Conservation (phyloP, 2,888 invertebrate genomes). For the Trichogramma evanescens region DNA sequence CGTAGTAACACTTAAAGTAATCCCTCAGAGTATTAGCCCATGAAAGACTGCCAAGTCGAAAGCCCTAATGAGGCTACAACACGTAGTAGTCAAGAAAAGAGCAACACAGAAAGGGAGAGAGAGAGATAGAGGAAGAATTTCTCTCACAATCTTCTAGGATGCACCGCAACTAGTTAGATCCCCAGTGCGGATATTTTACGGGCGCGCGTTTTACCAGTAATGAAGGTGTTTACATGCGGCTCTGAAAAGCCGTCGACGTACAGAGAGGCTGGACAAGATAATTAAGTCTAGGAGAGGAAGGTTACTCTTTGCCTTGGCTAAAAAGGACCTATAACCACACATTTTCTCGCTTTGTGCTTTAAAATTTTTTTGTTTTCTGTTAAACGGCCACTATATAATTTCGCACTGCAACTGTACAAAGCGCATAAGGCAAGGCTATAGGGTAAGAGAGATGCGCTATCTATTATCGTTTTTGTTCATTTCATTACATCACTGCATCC, state of each 20-base stretch:
- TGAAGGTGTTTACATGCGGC: constrained; percentile 23
- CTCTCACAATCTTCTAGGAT: not conserved
- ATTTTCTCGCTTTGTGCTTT: no score
- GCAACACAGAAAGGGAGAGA: not conserved
- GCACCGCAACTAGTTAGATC: not conserved
- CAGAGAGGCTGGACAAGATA: constrained; percentile 10
- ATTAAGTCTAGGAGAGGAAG: constrained; percentile 3
- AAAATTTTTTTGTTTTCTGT: no score
- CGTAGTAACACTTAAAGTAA: constrained; percentile 3
- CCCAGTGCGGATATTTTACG: constrained; percentile 14
- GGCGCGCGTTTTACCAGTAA: constrained; percentile 11
- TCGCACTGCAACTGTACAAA: no score
- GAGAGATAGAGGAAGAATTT: not conserved
- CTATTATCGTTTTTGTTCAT: no score
- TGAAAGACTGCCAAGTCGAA: constrained; percentile 6
- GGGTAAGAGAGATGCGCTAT: no score
- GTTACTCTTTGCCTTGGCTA: no score
- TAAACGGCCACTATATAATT: no score
- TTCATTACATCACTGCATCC: no score
- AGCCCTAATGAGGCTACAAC: constrained; percentile 7
- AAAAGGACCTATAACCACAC: no score
- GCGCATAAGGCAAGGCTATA: no score
- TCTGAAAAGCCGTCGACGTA: constrained; percentile 1
- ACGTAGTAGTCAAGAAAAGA: not conserved
- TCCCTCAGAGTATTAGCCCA: constrained; percentile 11